Percentiles rank a stretch among this genome's conserved stretches.
Evolutionary conservation across 2,797 vertebrate species (phyloP).

Genomic region (Sandelia bainsii): DNA sequence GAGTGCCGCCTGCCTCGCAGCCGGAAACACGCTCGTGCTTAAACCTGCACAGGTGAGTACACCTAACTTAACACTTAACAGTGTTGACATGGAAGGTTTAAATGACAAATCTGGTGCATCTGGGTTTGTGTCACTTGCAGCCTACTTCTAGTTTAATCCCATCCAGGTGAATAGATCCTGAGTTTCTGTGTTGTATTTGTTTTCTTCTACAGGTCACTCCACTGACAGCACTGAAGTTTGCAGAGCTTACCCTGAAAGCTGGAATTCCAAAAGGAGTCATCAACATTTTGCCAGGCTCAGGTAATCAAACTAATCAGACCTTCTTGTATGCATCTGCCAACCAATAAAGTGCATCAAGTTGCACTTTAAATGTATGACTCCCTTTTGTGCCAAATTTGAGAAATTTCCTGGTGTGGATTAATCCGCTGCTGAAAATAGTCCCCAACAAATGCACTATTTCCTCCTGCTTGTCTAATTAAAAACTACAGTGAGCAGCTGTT

Average conservation of each 20-base stretch:
- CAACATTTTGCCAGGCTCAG: constrained; percentile 97
- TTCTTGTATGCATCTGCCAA: no score
- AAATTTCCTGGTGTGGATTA: no score
- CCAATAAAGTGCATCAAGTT: no score
- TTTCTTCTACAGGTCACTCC: constrained; percentile 90
- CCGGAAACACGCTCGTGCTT: constrained; percentile 94
- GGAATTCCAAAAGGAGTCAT: constrained; percentile 96
- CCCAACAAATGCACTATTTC: no score
- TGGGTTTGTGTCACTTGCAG: no score
- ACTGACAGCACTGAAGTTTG: constrained; percentile 95
- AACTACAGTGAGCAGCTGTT: no score
- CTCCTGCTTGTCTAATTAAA: no score
- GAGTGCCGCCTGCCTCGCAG: constrained; percentile 94
- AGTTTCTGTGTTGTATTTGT: no score
- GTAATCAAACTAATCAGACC: constrained; percentile 72
- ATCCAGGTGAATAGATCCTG: neutral
- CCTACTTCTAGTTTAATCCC: neutral
- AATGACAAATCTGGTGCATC: neutral
- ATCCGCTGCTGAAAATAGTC: no score
- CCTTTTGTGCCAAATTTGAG: no score
- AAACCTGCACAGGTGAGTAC: constrained; percentile 94
- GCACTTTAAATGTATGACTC: no score
- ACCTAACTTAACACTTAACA: neutral
- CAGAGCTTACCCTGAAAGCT: constrained; percentile 92
- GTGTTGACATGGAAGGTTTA: neutral